phyloP scores from a whole-genome alignment of 30 jellyfish, hydroid and myxozoan genomes.

The Aurelia sp. region DNA sequence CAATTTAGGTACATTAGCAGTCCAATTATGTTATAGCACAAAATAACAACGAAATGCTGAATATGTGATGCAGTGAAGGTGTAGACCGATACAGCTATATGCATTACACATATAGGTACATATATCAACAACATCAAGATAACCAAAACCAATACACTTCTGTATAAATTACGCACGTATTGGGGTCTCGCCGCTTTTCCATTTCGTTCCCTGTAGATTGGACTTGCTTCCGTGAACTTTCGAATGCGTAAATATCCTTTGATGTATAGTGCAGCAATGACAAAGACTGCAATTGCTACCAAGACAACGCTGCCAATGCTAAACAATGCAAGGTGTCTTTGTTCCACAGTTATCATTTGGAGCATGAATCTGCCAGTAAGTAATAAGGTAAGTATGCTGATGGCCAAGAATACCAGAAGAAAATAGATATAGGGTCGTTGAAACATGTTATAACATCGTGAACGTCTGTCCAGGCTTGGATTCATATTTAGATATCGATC shows the following conservation, averaged over 20 bases:
- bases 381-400: no score
- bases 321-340: no score
- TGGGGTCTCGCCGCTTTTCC: background rate
- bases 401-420: no score
- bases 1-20: background rate
- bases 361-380: no score
- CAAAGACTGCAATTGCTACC: background rate
- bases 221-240: constrained; percentile 1
- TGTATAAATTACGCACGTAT: background rate
- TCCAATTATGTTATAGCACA: background rate
- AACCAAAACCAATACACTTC: no score
- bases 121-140: background rate
- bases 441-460: no score
- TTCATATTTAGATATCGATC: constrained; percentile 55
- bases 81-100: background rate
- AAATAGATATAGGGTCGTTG: no score
- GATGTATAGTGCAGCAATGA: constrained; percentile 1
- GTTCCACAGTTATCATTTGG: no score
- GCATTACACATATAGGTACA: background rate
- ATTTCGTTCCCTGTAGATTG: background rate
- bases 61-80: background rate
- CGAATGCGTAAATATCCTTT: constrained; percentile 13
- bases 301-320: no score
- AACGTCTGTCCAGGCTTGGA: background rate
- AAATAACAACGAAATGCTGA: no score